Evolutionary conservation across 2,113 vertebrate species (phyloP), one percentile per base, ranked within the genome.

Genomic region (Galbula dea): DNA sequence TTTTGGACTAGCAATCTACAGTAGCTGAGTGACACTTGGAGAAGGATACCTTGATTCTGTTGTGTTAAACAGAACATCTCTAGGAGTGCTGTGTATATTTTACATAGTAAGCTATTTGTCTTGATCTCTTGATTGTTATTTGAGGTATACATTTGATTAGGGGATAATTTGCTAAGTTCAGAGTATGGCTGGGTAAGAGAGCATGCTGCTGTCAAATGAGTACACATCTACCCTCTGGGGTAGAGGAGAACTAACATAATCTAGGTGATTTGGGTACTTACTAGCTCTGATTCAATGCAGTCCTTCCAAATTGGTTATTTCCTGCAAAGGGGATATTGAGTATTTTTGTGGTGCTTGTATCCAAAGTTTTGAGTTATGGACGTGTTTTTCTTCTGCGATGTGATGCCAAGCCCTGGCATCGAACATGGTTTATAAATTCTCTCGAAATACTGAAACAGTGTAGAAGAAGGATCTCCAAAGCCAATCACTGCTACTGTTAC

Each of bases 401-500:
- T 5, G 15, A 29, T 87, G 54, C 21, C 17, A 36, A 75, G 37
- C 32, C 18, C 21, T 83, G 16, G 32, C 23, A 65, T 12, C 21
- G 26, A 78, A 75, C 8, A 10, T 52, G 19, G 2, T 46, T 59
- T 71, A 30, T 59, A 72, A 65, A 57, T 81, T 14, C 2, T 81
- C 12, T 16, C 76, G 45, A 26, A 79, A 57, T 57, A 52, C 10
- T 39, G 69, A 71, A 71, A 26, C 21, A n/a, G 16, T 3, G 4
- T 68, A 72, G 22, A 57, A 73, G 22, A 43, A 82, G 9, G 26
- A 19, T 59, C 18, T 74, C 24, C 18, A n/a, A 81, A 78, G 4
- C 7, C 21, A 30, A 0, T 46, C 1, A 1, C 36, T 87, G 57
- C 46, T 49, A 0, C 21, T 63, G 23, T 51, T 80, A 9, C 2